Base-by-base conservation (phyloP, 1,140 invertebrate genomes). In the Triops cancriformis region DNA sequence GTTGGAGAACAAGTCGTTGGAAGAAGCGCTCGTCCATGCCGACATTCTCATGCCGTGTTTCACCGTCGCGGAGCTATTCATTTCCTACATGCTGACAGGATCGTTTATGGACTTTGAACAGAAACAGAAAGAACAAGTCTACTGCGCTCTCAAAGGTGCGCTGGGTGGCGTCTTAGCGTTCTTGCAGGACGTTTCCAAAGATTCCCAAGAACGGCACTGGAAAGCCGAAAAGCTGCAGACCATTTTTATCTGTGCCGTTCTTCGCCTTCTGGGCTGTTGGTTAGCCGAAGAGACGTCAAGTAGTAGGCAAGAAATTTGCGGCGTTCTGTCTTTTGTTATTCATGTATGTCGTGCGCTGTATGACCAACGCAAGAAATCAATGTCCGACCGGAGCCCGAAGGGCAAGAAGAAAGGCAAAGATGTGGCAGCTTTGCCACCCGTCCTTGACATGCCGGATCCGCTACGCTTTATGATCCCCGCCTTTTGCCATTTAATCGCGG, bases 211-310 rank as follows among this genome's bases (percentile, higher is more conserved):
- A 12, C 45, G 73, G 23, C 51, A 64, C 51, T 64, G 51, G 75
- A 76, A 76, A 51, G 45, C 75, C 28, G 45, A 45, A 14, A 76
- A 76, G 42, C 5, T 18, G 4, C 75, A 42, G 27, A 79, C 74
- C 5, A 27, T 51, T 26, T 93, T 95, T 85, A 87, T 94, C 2
- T 91, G 91, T 85, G 93, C 92, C 1, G 91, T 92, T 83, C 90
- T 97, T 5, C 86, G 94, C 81, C 92, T 95, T 27, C 83, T 97
- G 42, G 90, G 92, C 43, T 91, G 93, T 27, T 97, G 94, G 94
- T 84, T 97, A 80, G 92, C 93, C 2, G 94, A 96, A 86, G 95
- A 97, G 86, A 94, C 94, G 0, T 90, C 91, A n/a, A 92, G 94
- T 10, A 92, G 95, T 89, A 89, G 93, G 51, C 87, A 91, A 45